phyloP scores from a whole-genome alignment of 1,140 invertebrate genomes.

The Cydia amplana region DNA sequence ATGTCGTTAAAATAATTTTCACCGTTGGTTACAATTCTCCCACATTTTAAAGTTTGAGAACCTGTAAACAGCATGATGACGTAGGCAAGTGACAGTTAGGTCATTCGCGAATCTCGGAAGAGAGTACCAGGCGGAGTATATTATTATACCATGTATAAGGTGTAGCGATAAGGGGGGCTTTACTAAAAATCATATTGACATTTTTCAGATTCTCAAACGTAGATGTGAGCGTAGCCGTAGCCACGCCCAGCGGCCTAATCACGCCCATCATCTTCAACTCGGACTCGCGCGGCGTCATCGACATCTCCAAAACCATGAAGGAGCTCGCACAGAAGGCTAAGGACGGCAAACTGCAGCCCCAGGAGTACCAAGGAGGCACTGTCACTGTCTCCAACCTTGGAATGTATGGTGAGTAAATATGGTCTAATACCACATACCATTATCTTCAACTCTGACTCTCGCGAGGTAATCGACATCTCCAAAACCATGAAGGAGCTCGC shows the following conservation, averaged over 20 bases:
- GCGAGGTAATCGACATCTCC: conserved; percentile 94
- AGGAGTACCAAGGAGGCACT: conserved; percentile 97
- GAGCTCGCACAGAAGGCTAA: conserved; percentile 93
- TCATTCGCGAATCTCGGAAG: no score
- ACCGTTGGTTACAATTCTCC: no score
- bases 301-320: conserved; percentile 93
- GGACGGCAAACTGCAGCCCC: conserved; percentile 95
- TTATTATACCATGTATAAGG: no score
- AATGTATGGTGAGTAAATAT: conserved; percentile 90
- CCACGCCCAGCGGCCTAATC: conserved; percentile 96
- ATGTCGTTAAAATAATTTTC: no score
- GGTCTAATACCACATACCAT: conserved; percentile 81
- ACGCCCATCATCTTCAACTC: conserved; percentile 98
- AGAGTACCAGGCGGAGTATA: no score
- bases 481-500: conserved; percentile 92
- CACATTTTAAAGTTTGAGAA: no score
- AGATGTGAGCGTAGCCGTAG: conserved; percentile 98
- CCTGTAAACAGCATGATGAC: no score
- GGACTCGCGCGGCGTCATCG: conserved; percentile 93
- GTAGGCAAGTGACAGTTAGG: no score
- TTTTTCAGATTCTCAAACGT: conserved; percentile 89
- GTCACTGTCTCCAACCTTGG: conserved; percentile 97
- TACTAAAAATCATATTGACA: conserved; percentile 6
- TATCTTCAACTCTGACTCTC: conserved; percentile 94
- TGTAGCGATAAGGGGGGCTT: no score